Evolutionary conservation across 2,888 invertebrate genomes (phyloP).

Genomic region (Drosophila setosimentum): DNA sequence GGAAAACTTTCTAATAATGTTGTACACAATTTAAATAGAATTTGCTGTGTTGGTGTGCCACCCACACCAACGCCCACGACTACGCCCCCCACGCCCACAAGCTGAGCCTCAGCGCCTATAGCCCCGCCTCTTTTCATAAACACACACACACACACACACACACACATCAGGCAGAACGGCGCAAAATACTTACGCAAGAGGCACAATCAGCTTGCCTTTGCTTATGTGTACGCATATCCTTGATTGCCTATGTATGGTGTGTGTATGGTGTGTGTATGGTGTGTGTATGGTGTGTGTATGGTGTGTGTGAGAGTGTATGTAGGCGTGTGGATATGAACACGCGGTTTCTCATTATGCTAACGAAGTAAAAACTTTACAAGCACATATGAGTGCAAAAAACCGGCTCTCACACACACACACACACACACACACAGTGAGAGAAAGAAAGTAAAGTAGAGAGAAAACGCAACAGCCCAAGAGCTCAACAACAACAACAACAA

Average conservation of each 20-base stretch:
- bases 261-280: constrained; percentile 9
- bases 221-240: constrained; percentile 29
- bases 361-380: constrained; percentile 83
- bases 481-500: constrained; percentile 48
- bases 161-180: constrained; percentile 14
- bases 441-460: constrained; percentile 39
- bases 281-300: constrained; percentile 7
- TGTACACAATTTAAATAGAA: constrained; percentile 85
- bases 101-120: background rate
- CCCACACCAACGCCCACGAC: constrained; percentile 8
- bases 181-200: constrained; percentile 65
- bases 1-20: constrained; percentile 84
- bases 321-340: constrained; percentile 75
- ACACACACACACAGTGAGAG: constrained; percentile 3
- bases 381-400: constrained; percentile 70
- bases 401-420: constrained; percentile 22
- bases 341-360: constrained; percentile 84
- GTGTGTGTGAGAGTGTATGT: constrained; percentile 23
- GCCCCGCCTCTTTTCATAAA: constrained; percentile 6
- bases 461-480: constrained; percentile 60
- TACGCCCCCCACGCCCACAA: background rate
- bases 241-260: constrained; percentile 9
- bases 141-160: constrained; percentile 17
- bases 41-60: constrained; percentile 65
- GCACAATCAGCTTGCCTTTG: constrained; percentile 68